Evolutionary conservation across 2,113 vertebrate genomes (phyloP).

Genomic region (Neolamprologus falcicula): DNA sequence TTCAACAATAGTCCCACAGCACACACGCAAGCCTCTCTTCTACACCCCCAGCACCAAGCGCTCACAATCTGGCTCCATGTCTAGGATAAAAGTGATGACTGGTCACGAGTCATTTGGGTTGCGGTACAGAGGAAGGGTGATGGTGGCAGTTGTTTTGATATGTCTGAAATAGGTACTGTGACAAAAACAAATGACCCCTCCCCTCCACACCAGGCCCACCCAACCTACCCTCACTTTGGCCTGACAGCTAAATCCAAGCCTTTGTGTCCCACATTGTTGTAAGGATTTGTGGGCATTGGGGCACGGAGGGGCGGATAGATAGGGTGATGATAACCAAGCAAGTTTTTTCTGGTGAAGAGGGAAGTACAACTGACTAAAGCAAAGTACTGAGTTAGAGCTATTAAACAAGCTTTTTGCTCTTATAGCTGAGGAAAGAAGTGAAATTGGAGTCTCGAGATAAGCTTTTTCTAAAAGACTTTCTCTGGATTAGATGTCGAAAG

Average conservation of each 20-base stretch:
- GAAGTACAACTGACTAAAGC: conserved; percentile 3
- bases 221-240: conserved; percentile 24
- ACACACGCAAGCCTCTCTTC: neutral
- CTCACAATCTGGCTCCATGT: conserved; percentile 38
- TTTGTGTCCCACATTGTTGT: conserved; percentile 69
- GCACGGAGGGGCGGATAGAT: neutral
- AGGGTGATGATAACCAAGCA: conserved; percentile 39
- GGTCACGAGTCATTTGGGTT: conserved; percentile 22
- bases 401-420: neutral
- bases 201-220: neutral
- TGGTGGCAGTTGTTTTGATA: conserved; percentile 57
- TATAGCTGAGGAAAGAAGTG: neutral
- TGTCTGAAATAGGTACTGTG: conserved; percentile 46
- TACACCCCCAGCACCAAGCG: neutral
- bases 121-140: neutral
- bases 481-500: conserved; percentile 27
- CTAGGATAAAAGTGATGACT: conserved; percentile 66
- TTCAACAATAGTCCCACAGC: conserved; percentile 23
- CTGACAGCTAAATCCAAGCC: conserved; percentile 63
- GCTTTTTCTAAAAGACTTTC: conserved; percentile 23
- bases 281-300: conserved; percentile 64
- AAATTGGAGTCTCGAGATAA: conserved; percentile 8
- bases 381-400: neutral
- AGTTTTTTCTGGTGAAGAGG: conserved; percentile 31
- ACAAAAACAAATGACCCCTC: conserved; percentile 59